Percentiles rank a stretch among this genome's conserved stretches.
Evolutionary conservation across 2,113 vertebrate genomes (phyloP).

Genomic region (Hemichromis elongatus): DNA sequence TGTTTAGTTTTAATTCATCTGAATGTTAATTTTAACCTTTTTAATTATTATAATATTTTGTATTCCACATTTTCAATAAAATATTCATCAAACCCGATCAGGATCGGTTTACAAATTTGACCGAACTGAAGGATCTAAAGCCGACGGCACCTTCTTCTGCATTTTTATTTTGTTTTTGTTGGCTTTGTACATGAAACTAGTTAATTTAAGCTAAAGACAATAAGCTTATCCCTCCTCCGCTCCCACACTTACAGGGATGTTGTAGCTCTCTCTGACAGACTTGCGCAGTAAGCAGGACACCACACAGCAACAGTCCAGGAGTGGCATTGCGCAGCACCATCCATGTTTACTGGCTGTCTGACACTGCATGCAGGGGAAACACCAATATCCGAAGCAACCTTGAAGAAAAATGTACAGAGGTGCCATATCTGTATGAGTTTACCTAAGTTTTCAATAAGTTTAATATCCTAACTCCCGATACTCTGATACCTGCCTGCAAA

Average conservation of each 20-base stretch:
- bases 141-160: no score
- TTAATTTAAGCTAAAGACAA: background rate
- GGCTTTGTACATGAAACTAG: background rate
- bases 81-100: no score
- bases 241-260: constrained; percentile 53
- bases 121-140: no score
- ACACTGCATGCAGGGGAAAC: constrained; percentile 72
- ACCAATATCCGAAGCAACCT: constrained; percentile 26
- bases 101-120: no score
- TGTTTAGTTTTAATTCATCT: no score
- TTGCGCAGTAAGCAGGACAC: constrained; percentile 64
- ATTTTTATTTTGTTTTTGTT: background rate
- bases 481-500: background rate
- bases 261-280: constrained; percentile 48
- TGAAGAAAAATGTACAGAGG: background rate
- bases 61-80: no score
- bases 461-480: background rate
- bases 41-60: no score
- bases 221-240: background rate
- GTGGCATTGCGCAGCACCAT: constrained; percentile 48
- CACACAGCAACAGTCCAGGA: constrained; percentile 52
- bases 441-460: background rate
- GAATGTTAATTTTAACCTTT: no score
- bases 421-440: background rate
- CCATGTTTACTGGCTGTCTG: constrained; percentile 48